These are phyloP conservation scores for Neodontobutis hainanensis DNA, from an alignment of 2,113 vertebrate genomes.

Conservation along the genomic window DNA sequence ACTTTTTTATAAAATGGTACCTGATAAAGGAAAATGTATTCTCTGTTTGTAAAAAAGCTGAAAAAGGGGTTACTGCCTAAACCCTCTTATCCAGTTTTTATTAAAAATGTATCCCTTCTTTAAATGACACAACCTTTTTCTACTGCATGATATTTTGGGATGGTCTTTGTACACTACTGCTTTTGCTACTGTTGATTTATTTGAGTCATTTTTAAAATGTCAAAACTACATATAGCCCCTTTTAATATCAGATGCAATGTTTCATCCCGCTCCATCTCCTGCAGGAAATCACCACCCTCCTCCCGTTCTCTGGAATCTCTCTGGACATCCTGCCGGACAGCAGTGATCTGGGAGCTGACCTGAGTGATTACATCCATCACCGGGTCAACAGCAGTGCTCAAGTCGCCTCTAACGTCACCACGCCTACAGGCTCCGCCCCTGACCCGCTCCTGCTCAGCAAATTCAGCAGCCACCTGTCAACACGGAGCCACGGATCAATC, in stretches of 20 bases:
- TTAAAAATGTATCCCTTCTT: no score
- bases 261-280: constrained; percentile 3
- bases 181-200: not conserved
- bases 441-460: constrained; percentile 87
- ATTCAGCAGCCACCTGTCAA: constrained; percentile 92
- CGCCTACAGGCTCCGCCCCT: constrained; percentile 87
- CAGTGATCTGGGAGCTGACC: constrained; percentile 89
- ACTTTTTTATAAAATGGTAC: no score
- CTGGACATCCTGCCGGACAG: constrained; percentile 91
- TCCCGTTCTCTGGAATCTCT: constrained; percentile 88
- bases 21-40: no score
- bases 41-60: no score
- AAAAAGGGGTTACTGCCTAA: no score
- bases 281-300: constrained; percentile 87
- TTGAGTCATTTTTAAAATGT: constrained; percentile 7
- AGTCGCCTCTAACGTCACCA: constrained; percentile 90
- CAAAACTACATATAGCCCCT: not conserved
- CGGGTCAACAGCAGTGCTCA: constrained; percentile 88
- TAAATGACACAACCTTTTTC: not conserved
- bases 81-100: no score
- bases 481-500: constrained; percentile 92
- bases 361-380: constrained; percentile 92
- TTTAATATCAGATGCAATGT: constrained; percentile 8
- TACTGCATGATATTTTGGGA: not conserved
- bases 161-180: not conserved